Evolutionary conservation across 2,888 invertebrate genomes (phyloP).

Genomic region (Macrosiphum euphorbiae): DNA sequence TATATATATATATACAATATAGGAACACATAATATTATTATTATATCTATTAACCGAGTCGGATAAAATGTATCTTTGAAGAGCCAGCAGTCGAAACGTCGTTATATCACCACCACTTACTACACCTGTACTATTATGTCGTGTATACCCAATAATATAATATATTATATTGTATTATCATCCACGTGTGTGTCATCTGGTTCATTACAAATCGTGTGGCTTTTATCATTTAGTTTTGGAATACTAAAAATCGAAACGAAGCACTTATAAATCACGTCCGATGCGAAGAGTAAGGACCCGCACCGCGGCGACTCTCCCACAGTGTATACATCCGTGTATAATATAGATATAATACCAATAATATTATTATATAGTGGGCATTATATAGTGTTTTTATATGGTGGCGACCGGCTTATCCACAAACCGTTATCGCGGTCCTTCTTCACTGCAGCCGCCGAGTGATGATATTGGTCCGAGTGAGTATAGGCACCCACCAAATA

Average conservation of each 20-base stretch:
- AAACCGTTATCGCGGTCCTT: background rate
- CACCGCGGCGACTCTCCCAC: background rate
- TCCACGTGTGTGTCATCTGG: slow-evolving; percentile 8
- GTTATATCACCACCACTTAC: background rate
- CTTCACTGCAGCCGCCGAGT: background rate
- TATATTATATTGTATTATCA: background rate
- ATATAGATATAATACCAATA: background rate
- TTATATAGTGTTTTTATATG: slow-evolving; percentile 12
- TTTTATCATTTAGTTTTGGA: slow-evolving; percentile 12
- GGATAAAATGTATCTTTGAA: background rate
- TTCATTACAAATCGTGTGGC: background rate
- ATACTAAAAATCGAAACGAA: slow-evolving; percentile 9
- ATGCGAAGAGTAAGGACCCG: background rate
- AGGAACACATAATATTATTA: background rate
- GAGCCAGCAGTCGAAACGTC: background rate
- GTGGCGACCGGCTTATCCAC: slow-evolving; percentile 16
- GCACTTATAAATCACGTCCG: background rate
- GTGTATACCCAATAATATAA: background rate
- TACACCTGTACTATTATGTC: background rate
- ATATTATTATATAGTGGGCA: background rate
- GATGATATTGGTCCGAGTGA: background rate
- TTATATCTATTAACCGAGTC: background rate
- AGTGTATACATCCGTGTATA: background rate
- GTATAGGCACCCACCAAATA: background rate
- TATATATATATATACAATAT: too few relatives aligned